A percentile compares a stretch with the other conserved stretches of the same genome.
Evolutionary conservation across 1,140 invertebrate species (phyloP).

Genomic region (Acromyrmex echinatior): DNA sequence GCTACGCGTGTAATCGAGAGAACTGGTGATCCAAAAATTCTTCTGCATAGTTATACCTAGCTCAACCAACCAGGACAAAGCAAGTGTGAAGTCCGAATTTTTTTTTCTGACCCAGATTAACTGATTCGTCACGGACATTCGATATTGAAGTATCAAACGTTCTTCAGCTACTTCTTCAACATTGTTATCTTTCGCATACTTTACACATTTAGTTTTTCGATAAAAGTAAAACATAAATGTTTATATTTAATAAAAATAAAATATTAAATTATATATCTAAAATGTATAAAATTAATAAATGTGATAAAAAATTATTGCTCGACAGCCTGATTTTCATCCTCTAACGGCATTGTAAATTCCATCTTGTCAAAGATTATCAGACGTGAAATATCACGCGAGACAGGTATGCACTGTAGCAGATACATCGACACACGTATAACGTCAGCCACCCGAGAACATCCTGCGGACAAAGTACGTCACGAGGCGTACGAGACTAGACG

Average conservation of each 20-base stretch:
- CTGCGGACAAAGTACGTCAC: conserved; percentile 61
- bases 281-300: background rate
- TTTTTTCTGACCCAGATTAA: background rate
- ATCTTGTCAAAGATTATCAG: conserved; percentile 71
- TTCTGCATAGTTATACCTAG: background rate
- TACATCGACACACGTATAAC: conserved; percentile 62
- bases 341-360: conserved; percentile 67
- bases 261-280: background rate
- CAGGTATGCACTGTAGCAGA: conserved; percentile 54
- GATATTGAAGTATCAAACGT: conserved; percentile 5
- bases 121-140: background rate
- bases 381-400: conserved; percentile 70
- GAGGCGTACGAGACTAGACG: conserved; percentile 61
- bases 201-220: background rate
- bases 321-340: background rate
- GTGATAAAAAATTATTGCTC: conserved; percentile 8
- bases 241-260: background rate
- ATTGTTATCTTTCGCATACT: background rate
- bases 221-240: background rate
- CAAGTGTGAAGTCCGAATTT: conserved; percentile 20
- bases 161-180: background rate
- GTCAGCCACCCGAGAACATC: conserved; percentile 51
- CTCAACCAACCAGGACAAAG: background rate
- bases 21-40: conserved; percentile 51
- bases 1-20: conserved; percentile 54